These are phyloP conservation scores for Drosophila biarmipes DNA, from an alignment of 1,140 invertebrate species.

Conservation along the genomic window DNA sequence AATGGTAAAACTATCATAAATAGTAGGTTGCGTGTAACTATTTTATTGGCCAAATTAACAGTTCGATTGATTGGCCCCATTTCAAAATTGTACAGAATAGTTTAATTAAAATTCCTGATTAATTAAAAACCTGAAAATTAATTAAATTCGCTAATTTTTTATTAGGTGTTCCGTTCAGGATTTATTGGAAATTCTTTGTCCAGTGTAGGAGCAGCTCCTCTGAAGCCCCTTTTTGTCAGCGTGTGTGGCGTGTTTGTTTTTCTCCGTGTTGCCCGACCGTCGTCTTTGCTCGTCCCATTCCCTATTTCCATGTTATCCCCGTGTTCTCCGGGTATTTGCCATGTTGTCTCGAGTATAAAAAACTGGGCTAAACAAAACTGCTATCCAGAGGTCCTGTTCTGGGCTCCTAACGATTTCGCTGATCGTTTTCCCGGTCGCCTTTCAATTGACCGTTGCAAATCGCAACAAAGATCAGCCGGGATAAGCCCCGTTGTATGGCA, in stretches of 20 bases:
- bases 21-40: no score
- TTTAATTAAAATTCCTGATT: no score
- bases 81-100: no score
- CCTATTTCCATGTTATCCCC: conserved; percentile 33
- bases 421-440: conserved; percentile 74
- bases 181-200: not conserved
- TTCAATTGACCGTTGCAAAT: conserved; percentile 82
- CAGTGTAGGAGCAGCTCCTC: conserved; percentile 10
- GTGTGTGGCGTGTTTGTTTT: conserved; percentile 69
- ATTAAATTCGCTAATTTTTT: no score
- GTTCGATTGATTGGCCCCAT: no score
- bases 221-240: conserved; percentile 5
- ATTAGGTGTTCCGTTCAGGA: no score
- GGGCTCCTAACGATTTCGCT: conserved; percentile 36
- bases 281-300: conserved; percentile 5
- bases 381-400: conserved; percentile 23
- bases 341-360: conserved; percentile 43
- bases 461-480: conserved; percentile 81
- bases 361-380: conserved; percentile 42
- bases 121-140: no score
- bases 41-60: no score
- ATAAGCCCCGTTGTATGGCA: conserved; percentile 75
- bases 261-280: conserved; percentile 13
- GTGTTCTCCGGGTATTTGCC: conserved; percentile 22
- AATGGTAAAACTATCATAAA: no score